Conservation (phyloP, 2,797 vertebrate species). For the Eulemur albifrons region DNA sequence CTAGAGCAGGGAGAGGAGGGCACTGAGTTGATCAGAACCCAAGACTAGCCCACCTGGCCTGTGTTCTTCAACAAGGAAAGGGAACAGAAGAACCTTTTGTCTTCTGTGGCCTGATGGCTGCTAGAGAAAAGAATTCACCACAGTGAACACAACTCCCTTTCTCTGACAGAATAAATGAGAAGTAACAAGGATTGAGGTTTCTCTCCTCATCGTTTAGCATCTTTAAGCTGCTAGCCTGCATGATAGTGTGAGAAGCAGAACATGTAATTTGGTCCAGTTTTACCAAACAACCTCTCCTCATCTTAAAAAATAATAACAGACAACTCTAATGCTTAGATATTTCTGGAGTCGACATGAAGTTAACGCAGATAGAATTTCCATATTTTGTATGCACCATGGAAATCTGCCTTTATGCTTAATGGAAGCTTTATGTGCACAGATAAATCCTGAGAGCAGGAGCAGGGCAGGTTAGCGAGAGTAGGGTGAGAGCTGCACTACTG, state of each 20-base stretch:
- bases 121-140: not conserved
- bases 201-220: not conserved
- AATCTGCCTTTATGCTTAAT: not conserved
- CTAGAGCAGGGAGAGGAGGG: not conserved
- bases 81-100: not conserved
- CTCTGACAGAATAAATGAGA: not conserved
- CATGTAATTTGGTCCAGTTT: not conserved
- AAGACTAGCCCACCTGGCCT: not conserved
- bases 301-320: not conserved
- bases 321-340: not conserved
- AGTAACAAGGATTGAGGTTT: not conserved
- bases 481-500: not conserved
- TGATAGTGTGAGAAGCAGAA: not conserved
- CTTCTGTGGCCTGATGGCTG: not conserved
- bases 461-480: not conserved
- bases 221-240: not conserved
- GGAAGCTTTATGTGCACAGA: not conserved
- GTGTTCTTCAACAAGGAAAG: not conserved
- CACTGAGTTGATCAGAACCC: not conserved
- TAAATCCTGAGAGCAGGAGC: not conserved
- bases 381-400: slow-evolving; percentile 2
- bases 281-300: not conserved
- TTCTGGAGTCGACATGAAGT: not conserved
- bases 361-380: not conserved
- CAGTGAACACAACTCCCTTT: not conserved